A percentile compares a stretch with the other conserved stretches of the same genome.
Evolutionary conservation across 2,797 vertebrate genomes (phyloP).

Genomic region (Hapalemur alaotrensis): DNA sequence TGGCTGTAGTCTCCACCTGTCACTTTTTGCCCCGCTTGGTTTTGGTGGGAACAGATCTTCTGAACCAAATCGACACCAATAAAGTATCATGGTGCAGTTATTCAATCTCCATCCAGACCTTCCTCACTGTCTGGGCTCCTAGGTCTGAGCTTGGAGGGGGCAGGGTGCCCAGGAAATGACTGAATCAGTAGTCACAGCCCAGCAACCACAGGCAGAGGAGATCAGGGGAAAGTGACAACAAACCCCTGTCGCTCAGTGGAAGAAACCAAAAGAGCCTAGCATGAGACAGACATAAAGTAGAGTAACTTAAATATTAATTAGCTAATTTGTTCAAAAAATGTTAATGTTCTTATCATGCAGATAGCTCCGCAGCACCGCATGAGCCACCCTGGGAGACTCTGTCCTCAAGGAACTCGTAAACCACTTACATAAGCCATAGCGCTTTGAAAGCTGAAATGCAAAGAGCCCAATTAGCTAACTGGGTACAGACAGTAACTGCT

Average conservation of each 20-base stretch:
- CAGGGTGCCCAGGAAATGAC: neutral
- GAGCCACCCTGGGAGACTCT: constrained; percentile 46
- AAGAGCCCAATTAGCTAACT: neutral
- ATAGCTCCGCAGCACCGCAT: neutral
- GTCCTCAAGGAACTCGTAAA: constrained; percentile 34
- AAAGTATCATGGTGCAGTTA: neutral
- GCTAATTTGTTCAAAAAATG: constrained; percentile 58
- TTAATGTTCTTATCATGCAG: constrained; percentile 37
- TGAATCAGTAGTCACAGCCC: neutral
- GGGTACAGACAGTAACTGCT: neutral
- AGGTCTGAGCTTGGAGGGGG: neutral
- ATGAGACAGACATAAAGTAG: constrained; percentile 17
- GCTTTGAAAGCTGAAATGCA: constrained; percentile 35
- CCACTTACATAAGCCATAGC: neutral
- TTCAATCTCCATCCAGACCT: neutral
- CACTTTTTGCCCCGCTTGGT: neutral
- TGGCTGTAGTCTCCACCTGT: neutral
- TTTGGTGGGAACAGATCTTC: neutral
- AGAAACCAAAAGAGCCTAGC: constrained; percentile 53
- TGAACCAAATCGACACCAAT: neutral
- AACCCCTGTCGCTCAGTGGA: constrained; percentile 12
- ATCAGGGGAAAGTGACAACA: constrained; percentile 46
- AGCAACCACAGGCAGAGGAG: neutral
- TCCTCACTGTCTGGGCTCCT: neutral
- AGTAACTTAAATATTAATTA: constrained; percentile 72